A percentile compares a stretch with the other conserved stretches of the same genome.
phyloP scores from a whole-genome alignment of 2,113 vertebrate species.

The Strix uralensis region DNA sequence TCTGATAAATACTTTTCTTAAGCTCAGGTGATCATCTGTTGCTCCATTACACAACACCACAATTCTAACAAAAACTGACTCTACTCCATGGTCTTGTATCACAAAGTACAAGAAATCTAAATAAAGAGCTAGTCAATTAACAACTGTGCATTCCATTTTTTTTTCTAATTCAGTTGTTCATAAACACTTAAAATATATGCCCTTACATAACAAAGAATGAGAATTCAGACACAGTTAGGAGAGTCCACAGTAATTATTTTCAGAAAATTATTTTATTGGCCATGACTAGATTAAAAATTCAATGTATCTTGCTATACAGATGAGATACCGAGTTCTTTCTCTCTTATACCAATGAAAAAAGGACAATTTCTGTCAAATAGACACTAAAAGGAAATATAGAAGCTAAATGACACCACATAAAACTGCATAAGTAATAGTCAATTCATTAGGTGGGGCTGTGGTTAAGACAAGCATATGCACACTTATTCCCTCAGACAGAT shows the following conservation, averaged over 20 bases:
- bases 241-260: background rate
- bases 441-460: background rate
- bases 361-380: background rate
- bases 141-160: background rate
- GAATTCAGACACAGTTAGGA: background rate
- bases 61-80: background rate
- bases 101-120: background rate
- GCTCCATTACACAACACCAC: background rate
- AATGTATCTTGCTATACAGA: background rate
- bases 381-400: background rate
- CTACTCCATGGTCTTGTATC: background rate
- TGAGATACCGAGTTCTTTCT: background rate
- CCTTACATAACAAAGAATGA: background rate
- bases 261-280: background rate
- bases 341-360: background rate
- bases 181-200: background rate
- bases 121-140: background rate
- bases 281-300: background rate
- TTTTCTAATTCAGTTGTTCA: background rate
- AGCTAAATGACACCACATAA: background rate
- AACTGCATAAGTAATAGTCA: background rate
- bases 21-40: background rate
- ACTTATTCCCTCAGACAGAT: background rate
- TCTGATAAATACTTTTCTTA: background rate
- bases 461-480: background rate